Evolutionary conservation across 1,140 invertebrate species (phyloP), one percentile per base, ranked within the genome.

Genomic region (Epicauta chinensis): DNA sequence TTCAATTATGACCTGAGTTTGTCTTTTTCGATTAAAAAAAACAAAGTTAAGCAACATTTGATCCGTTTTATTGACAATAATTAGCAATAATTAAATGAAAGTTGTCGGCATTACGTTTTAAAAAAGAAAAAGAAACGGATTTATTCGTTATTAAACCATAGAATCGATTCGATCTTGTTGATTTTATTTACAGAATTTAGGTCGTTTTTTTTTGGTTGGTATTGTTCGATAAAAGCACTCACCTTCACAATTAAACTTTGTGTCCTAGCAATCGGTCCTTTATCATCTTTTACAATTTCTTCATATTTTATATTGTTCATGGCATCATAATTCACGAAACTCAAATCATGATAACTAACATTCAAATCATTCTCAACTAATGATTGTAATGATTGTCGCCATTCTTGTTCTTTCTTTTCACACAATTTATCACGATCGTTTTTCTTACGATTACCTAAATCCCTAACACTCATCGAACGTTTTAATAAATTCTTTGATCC

Each of bases 331-430:
- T 71, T 60, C 17, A 71, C 60, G 53, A 64, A 71, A 62, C 67
- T 69, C 34, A 71, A 54, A 47, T 71, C 69, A 29, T 68, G 60
- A 46, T 71, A 71, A 58, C 66, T 68, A 47, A 71, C 66, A 45
- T 55, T 59, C 14, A 57, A 57, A 51, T 71, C 69, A 29, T 39
- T 68, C 51, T 69, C 69, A 5, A 69, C 66, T 32, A 71, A 53
- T 16, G 61, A 66, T 52, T 69, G 63, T 17, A 71, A 53, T 3
- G 66, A 68, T 35, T 61, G 56, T 9, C 56, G 57, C 69, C 69
- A 71, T 44, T 70, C 59, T 31, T 60, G 50, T 10, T 59, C 59
- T 38, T 65, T 67, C 38, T 52, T 59, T 35, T 66, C 61, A 6
- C 51, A 51, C 10, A 64, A 37, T 53, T 12, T 49, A 2, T 7